Evolutionary conservation across 1,140 invertebrate genomes (phyloP), one percentile per base, ranked within the genome.

Genomic region (Caerostris extrusa): DNA sequence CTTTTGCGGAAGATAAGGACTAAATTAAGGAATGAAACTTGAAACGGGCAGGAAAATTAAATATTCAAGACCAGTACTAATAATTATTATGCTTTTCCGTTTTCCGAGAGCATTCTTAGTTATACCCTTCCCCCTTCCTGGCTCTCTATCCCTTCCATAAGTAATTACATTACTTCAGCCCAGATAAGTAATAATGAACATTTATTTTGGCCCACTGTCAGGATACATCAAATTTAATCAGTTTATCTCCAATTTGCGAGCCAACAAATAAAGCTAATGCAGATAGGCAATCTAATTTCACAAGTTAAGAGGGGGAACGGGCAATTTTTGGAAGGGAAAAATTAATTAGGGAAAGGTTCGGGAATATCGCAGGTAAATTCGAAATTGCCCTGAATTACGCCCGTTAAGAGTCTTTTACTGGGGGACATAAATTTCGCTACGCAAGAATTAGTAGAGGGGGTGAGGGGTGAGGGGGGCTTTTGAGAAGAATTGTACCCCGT

Each of bases 111-210:
- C 12, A 58, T 87, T 87, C 83, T 93, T 88, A 58, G 61, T 71
- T n/a, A n/a, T n/a, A 56, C 7, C 55, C 17, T 7, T 12, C 12
- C 50, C n/a, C n/a, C 6, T n/a, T 5, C 64, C 34, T n/a, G n/a
- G n/a, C n/a, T n/a, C n/a, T n/a, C n/a, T n/a, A n/a, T n/a, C 3
- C 53, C 56, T 8, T 14, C 17, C 10, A 3, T 50, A 5, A 64
- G 85, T 93, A 93, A 89, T 93, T 93, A 61, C 69, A 89, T 88
- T 88, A 89, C n/a, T 19, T 34, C 83, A 89, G 92, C 85, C 69
- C 85, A 88, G 92, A 93, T 93, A 93, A 93, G 86, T 88, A 88
- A 93, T 93, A 93, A 93, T 93, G 85, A 93, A 93, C 92, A 89
- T 93, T 93, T 93, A 93, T 93, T 93, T 93, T 88, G 55, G 85